Conservation (phyloP, 2,797 vertebrate species). For the Notoglanidium macrostoma region DNA sequence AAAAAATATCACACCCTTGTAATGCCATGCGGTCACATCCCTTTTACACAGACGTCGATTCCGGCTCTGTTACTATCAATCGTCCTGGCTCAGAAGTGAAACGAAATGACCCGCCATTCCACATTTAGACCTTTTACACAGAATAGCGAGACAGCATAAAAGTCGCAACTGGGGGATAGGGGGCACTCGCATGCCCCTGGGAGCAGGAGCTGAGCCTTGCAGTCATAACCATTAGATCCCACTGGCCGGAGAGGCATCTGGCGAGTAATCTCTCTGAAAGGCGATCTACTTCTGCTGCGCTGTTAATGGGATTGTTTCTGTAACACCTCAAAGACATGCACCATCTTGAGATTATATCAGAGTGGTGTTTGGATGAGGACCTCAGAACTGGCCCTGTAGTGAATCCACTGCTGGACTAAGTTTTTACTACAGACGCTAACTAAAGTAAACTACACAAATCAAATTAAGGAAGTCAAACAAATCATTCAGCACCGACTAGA, state of each 20-base stretch:
- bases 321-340: constrained; percentile 63
- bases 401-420: constrained; percentile 22
- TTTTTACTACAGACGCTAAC: constrained; percentile 18
- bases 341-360: constrained; percentile 60
- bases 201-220: constrained; percentile 56
- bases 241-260: constrained; percentile 66
- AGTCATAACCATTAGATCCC: constrained; percentile 63
- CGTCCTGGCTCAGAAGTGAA: no score
- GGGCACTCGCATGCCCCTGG: constrained; percentile 52
- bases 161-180: not conserved
- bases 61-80: no score
- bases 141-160: no score
- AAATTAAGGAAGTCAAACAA: constrained; percentile 6
- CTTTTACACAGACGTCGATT: no score
- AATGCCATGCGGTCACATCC: no score
- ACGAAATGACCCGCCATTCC: no score
- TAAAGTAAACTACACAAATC: constrained; percentile 12
- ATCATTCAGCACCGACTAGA: not conserved
- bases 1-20: no score
- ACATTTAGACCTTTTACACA: no score
- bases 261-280: constrained; percentile 75
- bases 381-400: constrained; percentile 12
- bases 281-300: constrained; percentile 61
- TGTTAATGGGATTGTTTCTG: constrained; percentile 71
- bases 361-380: constrained; percentile 30